Evolutionary conservation across 1,140 invertebrate species (phyloP), one percentile per base, ranked within the genome.

Genomic region (Uloborus diversus): DNA sequence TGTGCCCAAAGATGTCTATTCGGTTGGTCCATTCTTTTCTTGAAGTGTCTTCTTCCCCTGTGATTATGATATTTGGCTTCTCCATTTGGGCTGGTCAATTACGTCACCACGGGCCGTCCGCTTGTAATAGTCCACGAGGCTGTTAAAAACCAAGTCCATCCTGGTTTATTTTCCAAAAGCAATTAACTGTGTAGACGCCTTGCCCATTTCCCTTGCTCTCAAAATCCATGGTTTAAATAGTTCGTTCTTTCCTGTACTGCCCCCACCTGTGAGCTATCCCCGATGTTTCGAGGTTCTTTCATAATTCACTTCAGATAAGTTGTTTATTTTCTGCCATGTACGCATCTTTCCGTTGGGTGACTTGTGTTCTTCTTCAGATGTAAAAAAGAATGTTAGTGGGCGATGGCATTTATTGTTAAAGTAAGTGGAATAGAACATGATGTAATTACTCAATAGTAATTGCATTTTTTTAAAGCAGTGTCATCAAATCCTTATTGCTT

Each of bases 21-120:
- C n/a, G n/a, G n/a, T n/a, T n/a, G n/a, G n/a, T n/a, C n/a, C n/a
- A n/a, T n/a, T n/a, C n/a, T n/a, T n/a, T n/a, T n/a, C n/a, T n/a
- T n/a, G n/a, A n/a, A n/a, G n/a, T 42, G 9, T 42, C 37, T 13
- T 42, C 37, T 17, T 28, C 32, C 49, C 32, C 27, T 20, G 47
- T 23, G 62, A 76, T 76, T 76, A 76, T 65, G 73, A 65, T 64
- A 76, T 76, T 65, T 33, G 20, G 5, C 33, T 23, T 23, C 68
- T 17, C 35, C 25, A 32, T 61, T 56, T 61, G 73, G 64, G 73
- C 47, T 61, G 37, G 30, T 37, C 73, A 76, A 76, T 76, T 76
- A 65, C 62, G 73, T 76, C 73, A 53, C 73, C 25, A 33, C 73
- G 49, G 73, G 73, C 32, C 51, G 59, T 65, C 73, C 35, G 20